phyloP scores from a whole-genome alignment of 2,113 vertebrate genomes.

The Jaculus jaculus region DNA sequence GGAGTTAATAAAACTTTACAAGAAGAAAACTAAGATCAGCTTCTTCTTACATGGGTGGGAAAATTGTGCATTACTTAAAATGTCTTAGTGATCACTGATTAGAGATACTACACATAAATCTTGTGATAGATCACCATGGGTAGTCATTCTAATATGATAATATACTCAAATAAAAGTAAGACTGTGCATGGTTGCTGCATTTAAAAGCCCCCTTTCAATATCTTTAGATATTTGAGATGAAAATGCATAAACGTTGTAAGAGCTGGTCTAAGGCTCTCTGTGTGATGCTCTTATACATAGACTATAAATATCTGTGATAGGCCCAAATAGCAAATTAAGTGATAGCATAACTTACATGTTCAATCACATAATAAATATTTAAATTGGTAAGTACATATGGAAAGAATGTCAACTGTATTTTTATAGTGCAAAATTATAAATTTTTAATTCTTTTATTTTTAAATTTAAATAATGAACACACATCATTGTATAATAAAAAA shows the following conservation, averaged over 20 bases:
- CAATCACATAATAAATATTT: neutral
- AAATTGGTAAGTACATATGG: neutral
- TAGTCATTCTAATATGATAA: constrained; percentile 1
- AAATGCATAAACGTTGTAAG: neutral
- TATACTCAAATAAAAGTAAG: neutral
- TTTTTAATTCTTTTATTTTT: neutral
- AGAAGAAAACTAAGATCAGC: neutral
- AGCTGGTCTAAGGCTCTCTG: neutral
- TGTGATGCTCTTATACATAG: neutral
- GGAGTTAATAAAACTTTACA: constrained; percentile 42
- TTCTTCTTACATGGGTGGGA: neutral
- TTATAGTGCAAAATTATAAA: neutral
- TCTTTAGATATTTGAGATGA: constrained; percentile 1
- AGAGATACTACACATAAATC: neutral
- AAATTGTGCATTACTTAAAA: constrained; percentile 2
- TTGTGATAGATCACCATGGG: constrained; percentile 9
- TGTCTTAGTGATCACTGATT: constrained; percentile 25
- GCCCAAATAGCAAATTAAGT: neutral
- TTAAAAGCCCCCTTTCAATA: constrained; percentile 39
- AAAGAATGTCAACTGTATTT: constrained; percentile 24
- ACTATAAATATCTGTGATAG: neutral
- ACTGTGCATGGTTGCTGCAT: neutral
- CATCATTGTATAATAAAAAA: constrained; percentile 12
- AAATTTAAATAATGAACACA: neutral
- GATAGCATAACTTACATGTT: neutral